Evolutionary conservation across 2,888 invertebrate species (phyloP).

Genomic region (Sylvicola cinctus): DNA sequence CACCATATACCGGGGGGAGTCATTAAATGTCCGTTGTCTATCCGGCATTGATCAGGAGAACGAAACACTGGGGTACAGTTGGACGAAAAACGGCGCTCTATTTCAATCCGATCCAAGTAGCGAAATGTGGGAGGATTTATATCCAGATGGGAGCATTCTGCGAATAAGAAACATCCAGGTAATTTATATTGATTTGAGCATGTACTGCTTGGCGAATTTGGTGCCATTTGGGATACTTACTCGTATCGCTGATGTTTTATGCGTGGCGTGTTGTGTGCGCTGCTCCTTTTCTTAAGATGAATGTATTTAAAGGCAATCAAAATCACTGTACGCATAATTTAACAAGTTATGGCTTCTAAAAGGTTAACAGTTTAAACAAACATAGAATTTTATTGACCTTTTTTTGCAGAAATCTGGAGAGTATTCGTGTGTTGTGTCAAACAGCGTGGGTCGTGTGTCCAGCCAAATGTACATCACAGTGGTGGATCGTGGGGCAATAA

Average conservation of each 20-base stretch:
- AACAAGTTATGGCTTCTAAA: too few species aligned
- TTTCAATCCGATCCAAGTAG: conserved; percentile 49
- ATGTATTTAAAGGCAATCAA: too few species aligned
- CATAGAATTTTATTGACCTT: too few species aligned
- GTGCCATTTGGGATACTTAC: too few species aligned
- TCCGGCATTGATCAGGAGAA: conserved; percentile 38
- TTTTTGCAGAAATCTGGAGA: conserved; percentile 46
- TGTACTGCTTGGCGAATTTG: too few species aligned
- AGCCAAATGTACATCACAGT: conserved; percentile 43
- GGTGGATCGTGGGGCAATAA: conserved; percentile 34
- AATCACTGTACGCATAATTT: too few species aligned
- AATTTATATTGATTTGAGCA: conserved; percentile 8
- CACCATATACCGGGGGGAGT: conserved; percentile 33
- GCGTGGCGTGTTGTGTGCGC: too few species aligned
- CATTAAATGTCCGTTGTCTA: conserved; percentile 32
- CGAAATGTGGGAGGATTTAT: conserved; percentile 72
- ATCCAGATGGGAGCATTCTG: conserved; percentile 63
- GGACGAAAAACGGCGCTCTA: conserved; percentile 58
- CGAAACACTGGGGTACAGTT: conserved; percentile 56
- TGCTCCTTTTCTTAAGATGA: too few species aligned
- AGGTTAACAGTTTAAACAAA: too few species aligned
- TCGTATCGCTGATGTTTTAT: too few species aligned
- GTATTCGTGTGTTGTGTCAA: conserved; percentile 51
- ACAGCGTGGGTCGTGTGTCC: conserved; percentile 31
- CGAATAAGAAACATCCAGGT: conserved; percentile 61